These are phyloP conservation scores for Crambe crambe DNA, from an alignment of 37 sponge, comb jelly and placozoan genomes.

Conservation along the genomic window DNA sequence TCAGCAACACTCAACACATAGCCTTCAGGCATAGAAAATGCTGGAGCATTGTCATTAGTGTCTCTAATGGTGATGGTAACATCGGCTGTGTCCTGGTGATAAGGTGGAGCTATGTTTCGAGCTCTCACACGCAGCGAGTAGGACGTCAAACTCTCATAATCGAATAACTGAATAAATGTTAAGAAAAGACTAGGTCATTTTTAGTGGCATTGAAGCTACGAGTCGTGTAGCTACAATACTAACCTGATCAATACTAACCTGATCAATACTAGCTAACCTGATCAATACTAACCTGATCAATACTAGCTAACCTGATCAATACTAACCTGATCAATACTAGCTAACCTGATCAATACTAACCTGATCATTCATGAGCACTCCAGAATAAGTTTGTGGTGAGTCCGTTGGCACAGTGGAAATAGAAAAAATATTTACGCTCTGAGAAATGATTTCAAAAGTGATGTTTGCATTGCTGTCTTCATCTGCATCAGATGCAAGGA, in stretches of 20 bases:
- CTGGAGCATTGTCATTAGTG: slow-evolving; percentile 37
- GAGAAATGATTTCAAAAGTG: slow-evolving; percentile 1
- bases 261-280: too few species aligned
- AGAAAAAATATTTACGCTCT: neutral
- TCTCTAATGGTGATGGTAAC: slow-evolving; percentile 30
- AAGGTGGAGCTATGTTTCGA: neutral
- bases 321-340: too few species aligned
- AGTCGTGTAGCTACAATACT: neutral
- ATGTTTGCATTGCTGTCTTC: neutral
- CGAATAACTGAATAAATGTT: slow-evolving; percentile 30
- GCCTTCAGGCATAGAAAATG: slow-evolving; percentile 22
- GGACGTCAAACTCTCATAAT: slow-evolving; percentile 27
- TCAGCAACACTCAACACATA: slow-evolving; percentile 39
- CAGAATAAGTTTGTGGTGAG: neutral
- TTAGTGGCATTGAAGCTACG: neutral
- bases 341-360: neutral
- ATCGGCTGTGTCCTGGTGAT: neutral
- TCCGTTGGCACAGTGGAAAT: neutral
- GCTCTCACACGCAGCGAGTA: slow-evolving; percentile 27
- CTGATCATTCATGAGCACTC: neutral
- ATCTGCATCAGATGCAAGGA: slow-evolving; percentile 13
- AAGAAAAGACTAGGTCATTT: too few species aligned
- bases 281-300: too few species aligned
- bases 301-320: too few species aligned
- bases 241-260: neutral